A percentile compares a stretch with the other conserved stretches of the same genome.
phyloP scores from a whole-genome alignment of 2,888 invertebrate species.

The Drosophila aldrichi region DNA sequence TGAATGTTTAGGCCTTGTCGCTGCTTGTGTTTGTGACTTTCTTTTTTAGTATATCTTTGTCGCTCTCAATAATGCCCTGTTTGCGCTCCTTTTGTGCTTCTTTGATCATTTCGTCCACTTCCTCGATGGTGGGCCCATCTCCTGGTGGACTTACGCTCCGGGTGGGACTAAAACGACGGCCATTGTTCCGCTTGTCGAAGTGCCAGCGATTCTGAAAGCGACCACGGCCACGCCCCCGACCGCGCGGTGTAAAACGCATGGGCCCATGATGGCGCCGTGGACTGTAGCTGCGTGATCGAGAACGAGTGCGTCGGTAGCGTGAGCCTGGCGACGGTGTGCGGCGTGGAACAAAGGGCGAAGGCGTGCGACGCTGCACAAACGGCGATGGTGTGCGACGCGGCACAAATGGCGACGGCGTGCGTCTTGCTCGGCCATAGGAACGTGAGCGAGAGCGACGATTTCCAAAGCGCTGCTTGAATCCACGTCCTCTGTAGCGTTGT shows the following conservation, averaged over 20 bases:
- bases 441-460: slow-evolving; percentile 48
- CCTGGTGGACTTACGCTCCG: slow-evolving; percentile 83
- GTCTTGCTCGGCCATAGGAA: slow-evolving; percentile 63
- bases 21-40: slow-evolving; percentile 15
- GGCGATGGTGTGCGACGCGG: slow-evolving; percentile 85
- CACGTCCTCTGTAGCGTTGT: slow-evolving; percentile 39
- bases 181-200: slow-evolving; percentile 36
- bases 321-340: slow-evolving; percentile 52
- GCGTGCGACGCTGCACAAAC: slow-evolving; percentile 83
- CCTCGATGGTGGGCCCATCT: slow-evolving; percentile 85
- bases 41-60: slow-evolving; percentile 86
- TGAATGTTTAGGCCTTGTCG: slow-evolving; percentile 34
- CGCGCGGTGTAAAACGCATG: slow-evolving; percentile 83
- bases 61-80: slow-evolving; percentile 87
- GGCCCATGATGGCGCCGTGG: slow-evolving; percentile 63
- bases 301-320: slow-evolving; percentile 36
- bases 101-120: slow-evolving; percentile 87
- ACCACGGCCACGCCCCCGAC: slow-evolving; percentile 77
- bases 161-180: slow-evolving; percentile 83
- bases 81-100: slow-evolving; percentile 87
- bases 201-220: slow-evolving; percentile 52
- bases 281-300: slow-evolving; percentile 72
- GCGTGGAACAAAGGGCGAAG: slow-evolving; percentile 86
- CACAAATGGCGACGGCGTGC: slow-evolving; percentile 86
- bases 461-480: slow-evolving; percentile 40